Evolutionary conservation across 1,140 invertebrate genomes (phyloP).

Genomic region (Calosoma granatense): DNA sequence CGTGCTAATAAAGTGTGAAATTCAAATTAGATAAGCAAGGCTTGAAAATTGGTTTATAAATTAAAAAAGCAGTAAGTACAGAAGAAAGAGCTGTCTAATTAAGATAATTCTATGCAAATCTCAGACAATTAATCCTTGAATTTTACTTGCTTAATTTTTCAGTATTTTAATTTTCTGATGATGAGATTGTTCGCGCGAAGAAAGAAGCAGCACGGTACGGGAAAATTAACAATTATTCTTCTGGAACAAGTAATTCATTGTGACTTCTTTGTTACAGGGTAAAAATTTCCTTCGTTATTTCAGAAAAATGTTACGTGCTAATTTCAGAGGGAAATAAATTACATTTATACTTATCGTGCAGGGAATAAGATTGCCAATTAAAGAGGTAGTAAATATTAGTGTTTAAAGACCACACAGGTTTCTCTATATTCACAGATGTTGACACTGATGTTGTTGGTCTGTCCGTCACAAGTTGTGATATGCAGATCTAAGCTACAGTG

Average conservation of each 20-base stretch:
- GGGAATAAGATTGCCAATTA: no score
- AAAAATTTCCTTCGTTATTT: not conserved
- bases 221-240: conserved; percentile 8
- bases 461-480: no score
- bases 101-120: conserved; percentile 23
- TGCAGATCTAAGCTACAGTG: no score
- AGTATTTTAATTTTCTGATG: conserved; percentile 18
- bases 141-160: conserved; percentile 18
- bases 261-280: not conserved
- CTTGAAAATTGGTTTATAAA: conserved; percentile 1
- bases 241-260: conserved; percentile 4
- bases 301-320: not conserved
- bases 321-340: no score
- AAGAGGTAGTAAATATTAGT: no score
- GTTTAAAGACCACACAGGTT: no score
- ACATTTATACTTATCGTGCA: no score
- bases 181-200: conserved; percentile 18
- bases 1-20: conserved; percentile 3
- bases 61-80: conserved; percentile 1
- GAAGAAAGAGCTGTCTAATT: conserved; percentile 14
- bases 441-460: no score
- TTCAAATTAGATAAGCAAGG: not conserved
- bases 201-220: not conserved
- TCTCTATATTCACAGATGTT: no score
- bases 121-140: conserved; percentile 20